Percentiles rank a stretch among this genome's conserved stretches.
Evolutionary conservation across 2,113 vertebrate species (phyloP).

Genomic region (Phoenicopterus ruber): DNA sequence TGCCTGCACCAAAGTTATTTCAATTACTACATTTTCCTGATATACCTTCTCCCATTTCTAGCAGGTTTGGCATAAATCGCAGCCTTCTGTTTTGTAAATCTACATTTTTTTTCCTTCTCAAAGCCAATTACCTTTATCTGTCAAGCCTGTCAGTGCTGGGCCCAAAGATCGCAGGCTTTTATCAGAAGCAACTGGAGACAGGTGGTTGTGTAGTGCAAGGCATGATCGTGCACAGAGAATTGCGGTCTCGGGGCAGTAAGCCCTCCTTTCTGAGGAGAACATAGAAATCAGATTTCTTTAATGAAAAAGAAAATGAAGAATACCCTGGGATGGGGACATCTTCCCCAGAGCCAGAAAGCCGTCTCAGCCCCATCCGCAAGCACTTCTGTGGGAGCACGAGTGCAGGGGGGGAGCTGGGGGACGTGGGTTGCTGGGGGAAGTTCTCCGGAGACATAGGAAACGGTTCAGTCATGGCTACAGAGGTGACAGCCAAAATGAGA

Average conservation of each 20-base stretch:
- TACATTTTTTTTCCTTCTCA: not conserved
- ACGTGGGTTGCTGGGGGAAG: fast-evolving
- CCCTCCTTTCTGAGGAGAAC: not conserved
- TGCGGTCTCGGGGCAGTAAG: fast-evolving
- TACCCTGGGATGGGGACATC: not conserved
- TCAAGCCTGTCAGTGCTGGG: not conserved
- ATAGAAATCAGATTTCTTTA: not conserved
- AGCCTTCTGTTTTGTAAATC: not conserved
- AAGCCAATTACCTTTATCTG: not conserved
- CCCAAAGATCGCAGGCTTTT: not conserved
- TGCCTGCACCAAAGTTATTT: not conserved
- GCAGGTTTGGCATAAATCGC: not conserved
- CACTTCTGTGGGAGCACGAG: not conserved
- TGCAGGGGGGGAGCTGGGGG: too few relatives aligned
- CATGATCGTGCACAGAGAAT: not conserved
- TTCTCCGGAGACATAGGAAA: not conserved
- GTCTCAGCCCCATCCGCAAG: fast-evolving
- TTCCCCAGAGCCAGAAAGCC: not conserved
- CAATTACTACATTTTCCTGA: not conserved
- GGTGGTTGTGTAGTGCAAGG: not conserved
- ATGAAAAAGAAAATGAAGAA: not conserved
- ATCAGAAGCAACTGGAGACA: not conserved
- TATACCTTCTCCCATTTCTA: not conserved
- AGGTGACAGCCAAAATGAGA: not conserved
- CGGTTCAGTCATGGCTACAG: not conserved